phyloP scores from a whole-genome alignment of 2,113 vertebrate species.

The Chlorodrepanis virens region DNA sequence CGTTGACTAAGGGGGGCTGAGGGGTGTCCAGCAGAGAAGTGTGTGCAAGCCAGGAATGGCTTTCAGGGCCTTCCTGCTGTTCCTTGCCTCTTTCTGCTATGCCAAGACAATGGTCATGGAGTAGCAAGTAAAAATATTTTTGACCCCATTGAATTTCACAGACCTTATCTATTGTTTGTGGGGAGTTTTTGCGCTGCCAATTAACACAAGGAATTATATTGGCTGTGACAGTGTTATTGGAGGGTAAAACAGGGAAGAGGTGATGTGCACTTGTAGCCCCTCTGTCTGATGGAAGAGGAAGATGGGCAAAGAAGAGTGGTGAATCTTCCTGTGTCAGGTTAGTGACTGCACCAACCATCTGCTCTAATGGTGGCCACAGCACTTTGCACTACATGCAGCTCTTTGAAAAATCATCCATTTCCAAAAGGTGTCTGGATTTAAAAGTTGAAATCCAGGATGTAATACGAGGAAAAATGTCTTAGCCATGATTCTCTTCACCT shows the following conservation, averaged over 20 bases:
- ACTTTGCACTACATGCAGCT: neutral
- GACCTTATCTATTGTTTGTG: neutral
- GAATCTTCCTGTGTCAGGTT: neutral
- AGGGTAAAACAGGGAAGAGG: neutral
- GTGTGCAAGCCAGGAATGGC: neutral
- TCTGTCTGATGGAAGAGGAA: neutral
- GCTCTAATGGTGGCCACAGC: neutral
- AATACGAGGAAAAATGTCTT: fast-evolving
- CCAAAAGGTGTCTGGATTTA: neutral
- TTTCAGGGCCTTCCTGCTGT: neutral
- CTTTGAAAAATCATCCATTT: neutral
- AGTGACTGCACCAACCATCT: neutral
- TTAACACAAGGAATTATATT: neutral
- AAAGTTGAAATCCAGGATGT: neutral
- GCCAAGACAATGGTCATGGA: neutral
- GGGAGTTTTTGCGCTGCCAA: neutral
- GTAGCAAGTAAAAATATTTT: neutral
- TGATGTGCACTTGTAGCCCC: too few relatives aligned
- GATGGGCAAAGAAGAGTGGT: neutral
- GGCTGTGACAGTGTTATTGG: neutral
- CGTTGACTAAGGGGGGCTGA: fast-evolving
- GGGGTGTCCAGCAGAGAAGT: neutral
- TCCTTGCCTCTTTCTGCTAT: neutral
- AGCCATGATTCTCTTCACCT: neutral
- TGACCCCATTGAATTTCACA: neutral